Base-by-base conservation (phyloP, 1,140 invertebrate genomes). In the Drosophila nikananu region DNA sequence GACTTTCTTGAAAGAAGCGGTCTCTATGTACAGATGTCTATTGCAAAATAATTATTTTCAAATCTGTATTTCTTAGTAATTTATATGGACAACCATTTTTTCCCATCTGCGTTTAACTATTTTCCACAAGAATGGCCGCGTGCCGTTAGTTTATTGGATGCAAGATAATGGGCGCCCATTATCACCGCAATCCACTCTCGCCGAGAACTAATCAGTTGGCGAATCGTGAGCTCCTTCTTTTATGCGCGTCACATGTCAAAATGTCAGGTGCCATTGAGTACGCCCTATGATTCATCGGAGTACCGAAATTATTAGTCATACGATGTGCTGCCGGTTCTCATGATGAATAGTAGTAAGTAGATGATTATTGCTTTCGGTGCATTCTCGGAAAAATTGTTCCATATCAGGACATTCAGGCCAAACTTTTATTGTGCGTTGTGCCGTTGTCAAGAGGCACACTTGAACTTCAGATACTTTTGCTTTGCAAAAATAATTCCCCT, bases 141-240 rank as follows among this genome's bases (percentile, higher is more conserved):
- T 65, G 63, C 25, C 15, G 55, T 65, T 27, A 30, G 37, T 39
- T 60, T 42, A 42, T 23, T 15, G 55, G 17, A 41, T 19, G 25
- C 62, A 23, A 30, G 55, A 64, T 60, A 64, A 61, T 61, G n/a
- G 35, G 10, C 2, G 12, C 21, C 41, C 41, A 44, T 65, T 44
- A 44, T 61, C 63, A 35, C 17, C 10, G 25, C 19, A 25, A 61
- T 59, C 19, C 27, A 65, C 55, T 62, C 27, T 44, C 17, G 15
- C n/a, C 21, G 25, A 62, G 57, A 65, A 15, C 63, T 61, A 65
- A 65, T 65, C 63, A 65, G 57, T 62, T 62, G 63, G 57, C 27
- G 27, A 44, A 61, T 19, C 25, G 37, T 25, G 27, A 65, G 17
- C 41, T 66, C 23, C 37, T 37, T 51, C 9, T 58, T 72, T 41